Base-by-base conservation (phyloP, 1,140 invertebrate genomes). In the Rhagoletis pomonella region DNA sequence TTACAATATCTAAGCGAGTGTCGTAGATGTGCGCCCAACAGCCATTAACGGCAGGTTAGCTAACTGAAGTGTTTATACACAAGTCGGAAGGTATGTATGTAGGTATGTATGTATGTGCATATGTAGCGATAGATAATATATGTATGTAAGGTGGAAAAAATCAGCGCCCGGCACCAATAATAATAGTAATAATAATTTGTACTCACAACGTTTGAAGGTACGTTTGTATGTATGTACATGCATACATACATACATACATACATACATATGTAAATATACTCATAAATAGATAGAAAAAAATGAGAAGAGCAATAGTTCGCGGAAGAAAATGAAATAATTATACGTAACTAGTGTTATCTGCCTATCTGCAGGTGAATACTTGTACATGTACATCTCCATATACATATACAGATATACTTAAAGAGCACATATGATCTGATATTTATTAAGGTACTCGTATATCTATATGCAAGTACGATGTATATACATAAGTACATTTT, bases 101-200 rank as follows among this genome's bases (percentile, higher is more conserved):
- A n/a, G n/a, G n/a, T n/a, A 81, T 17, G 44, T 55, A n/a, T 14
- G 19, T 9, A 81, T 9, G 47, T 44, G 67, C 14, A 12, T 29
- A 29, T 7, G 50, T 55, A 55, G 5, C 10, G 5, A 55, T 55
- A 62, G 60, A 62, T 5, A 67, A 67, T 50, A 17, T 19, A 10
- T 55, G 47, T 47, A 29, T 29, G 29, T 29, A 29, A 29, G 29
- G 29, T 17, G 47, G 73, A 81, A 58, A 81, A 81, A 81, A 81
- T 29, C 73, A 81, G n/a, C 73, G 73, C 73, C 47, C 73, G 47
- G n/a, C 73, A 81, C 73, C 73, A 81, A 81, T 81, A 47, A 81
- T 81, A 81, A 81, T 17, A 29, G 29, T 29, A 29, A 29, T 29
- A 29, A 29, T 10, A 55, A 81, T 55, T 55, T 81, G 50, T 17